phyloP scores from a whole-genome alignment of 2,888 invertebrate genomes.

The Dendrolimus pini region DNA sequence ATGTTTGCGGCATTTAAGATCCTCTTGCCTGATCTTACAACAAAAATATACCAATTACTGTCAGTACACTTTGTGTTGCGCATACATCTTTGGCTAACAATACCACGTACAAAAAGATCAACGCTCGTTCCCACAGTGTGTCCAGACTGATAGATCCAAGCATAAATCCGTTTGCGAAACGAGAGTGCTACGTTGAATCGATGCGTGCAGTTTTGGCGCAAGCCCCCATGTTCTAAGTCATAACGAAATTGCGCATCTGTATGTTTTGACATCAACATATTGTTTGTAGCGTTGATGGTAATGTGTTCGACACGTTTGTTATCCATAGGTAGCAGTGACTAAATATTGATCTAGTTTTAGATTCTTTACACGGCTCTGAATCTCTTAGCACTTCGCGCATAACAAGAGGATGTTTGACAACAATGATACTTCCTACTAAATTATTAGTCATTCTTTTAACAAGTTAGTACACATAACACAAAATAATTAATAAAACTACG shows the following conservation, averaged over 20 bases:
- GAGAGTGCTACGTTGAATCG: conserved; percentile 45
- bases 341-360: too few species aligned
- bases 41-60: background rate
- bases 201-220: conserved; percentile 54
- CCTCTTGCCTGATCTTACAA: too few species aligned
- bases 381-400: too few species aligned
- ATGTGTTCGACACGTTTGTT: too few species aligned
- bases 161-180: conserved; percentile 60
- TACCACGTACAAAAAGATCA: background rate
- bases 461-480: too few species aligned
- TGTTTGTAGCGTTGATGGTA: conserved; percentile 11
- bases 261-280: conserved; percentile 24
- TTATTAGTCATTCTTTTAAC: too few species aligned
- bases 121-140: conserved; percentile 22
- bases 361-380: too few species aligned
- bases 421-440: too few species aligned
- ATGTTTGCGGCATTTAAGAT: too few species aligned
- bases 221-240: conserved; percentile 44
- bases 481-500: too few species aligned
- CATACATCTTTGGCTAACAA: background rate
- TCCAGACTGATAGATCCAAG: conserved; percentile 39
- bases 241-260: conserved; percentile 33
- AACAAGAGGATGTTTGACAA: too few species aligned
- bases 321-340: too few species aligned
- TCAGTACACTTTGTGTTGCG: background rate